Evolutionary conservation across 2,113 vertebrate genomes (phyloP).

Genomic region (Meles meles): DNA sequence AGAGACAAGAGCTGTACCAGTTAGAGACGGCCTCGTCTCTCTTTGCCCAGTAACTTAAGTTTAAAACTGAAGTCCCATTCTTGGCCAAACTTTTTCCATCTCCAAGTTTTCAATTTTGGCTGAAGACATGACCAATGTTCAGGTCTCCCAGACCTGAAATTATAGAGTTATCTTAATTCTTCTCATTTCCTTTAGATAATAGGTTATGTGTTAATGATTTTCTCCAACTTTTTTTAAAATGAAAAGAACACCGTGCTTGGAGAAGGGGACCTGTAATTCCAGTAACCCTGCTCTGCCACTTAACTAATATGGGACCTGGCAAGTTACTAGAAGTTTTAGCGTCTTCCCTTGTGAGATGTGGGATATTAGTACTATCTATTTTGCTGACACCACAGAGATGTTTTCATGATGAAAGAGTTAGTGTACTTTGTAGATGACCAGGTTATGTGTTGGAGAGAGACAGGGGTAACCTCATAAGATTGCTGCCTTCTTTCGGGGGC

Average conservation of each 20-base stretch:
- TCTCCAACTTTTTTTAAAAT: not conserved
- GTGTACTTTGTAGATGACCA: not conserved
- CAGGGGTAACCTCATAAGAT: not conserved
- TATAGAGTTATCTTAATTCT: not conserved
- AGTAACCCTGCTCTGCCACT: not conserved
- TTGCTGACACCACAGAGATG: not conserved
- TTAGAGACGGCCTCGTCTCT: not conserved
- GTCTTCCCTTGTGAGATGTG: not conserved
- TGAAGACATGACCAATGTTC: not conserved
- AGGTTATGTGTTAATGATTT: not conserved
- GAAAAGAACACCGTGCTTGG: not conserved
- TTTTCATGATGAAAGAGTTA: conserved; percentile 13
- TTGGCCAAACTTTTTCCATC: not conserved
- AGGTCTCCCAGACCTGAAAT: not conserved
- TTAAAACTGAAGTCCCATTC: not conserved
- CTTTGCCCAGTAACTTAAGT: not conserved
- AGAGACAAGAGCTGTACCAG: not conserved
- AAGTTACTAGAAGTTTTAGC: not conserved
- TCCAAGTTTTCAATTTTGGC: not conserved
- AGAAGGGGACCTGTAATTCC: not conserved
- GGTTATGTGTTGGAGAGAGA: not conserved
- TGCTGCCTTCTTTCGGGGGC: not conserved
- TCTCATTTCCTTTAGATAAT: not conserved
- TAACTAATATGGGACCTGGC: not conserved
- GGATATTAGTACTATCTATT: not conserved